Conservation (phyloP, 2,888 invertebrate genomes). For the Campoplex capitator region DNA sequence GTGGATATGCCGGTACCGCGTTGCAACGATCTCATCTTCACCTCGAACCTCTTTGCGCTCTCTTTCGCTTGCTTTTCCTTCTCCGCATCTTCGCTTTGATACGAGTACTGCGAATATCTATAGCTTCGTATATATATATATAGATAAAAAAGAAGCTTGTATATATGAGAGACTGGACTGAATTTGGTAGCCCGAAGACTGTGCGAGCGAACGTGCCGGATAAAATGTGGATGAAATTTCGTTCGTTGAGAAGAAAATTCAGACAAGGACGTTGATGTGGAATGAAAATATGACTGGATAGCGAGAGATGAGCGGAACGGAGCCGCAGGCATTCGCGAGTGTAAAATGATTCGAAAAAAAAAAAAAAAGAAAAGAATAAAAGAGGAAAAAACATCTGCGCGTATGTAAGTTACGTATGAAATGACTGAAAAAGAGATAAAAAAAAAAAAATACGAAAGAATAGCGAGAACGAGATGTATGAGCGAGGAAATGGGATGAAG, state of each 20-base stretch:
- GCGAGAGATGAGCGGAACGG: constrained; percentile 39
- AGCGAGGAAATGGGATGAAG: constrained; percentile 42
- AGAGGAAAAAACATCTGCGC: neutral
- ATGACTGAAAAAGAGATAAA: constrained; percentile 39
- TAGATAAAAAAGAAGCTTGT: neutral
- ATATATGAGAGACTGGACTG: neutral
- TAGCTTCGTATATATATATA: neutral
- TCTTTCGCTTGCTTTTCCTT: constrained; percentile 61
- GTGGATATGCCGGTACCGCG: constrained; percentile 64
- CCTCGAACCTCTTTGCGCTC: constrained; percentile 58
- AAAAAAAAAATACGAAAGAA: constrained; percentile 20
- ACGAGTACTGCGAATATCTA: neutral
- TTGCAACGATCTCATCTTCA: constrained; percentile 68
- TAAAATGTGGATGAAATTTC: constrained; percentile 55
- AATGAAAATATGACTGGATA: constrained; percentile 30
- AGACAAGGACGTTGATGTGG: constrained; percentile 38
- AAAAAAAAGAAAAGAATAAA: neutral
- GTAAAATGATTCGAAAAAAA: constrained; percentile 17
- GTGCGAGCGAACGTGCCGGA: constrained; percentile 32
- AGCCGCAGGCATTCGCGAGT: constrained; percentile 13
- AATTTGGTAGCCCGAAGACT: constrained; percentile 31
- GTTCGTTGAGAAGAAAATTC: constrained; percentile 22
- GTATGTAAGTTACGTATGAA: constrained; percentile 12
- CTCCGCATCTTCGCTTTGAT: constrained; percentile 41
- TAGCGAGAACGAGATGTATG: constrained; percentile 44